Percentiles rank a stretch among this genome's conserved stretches.
These are phyloP conservation scores for Scolopax rusticola DNA, from an alignment of 2,797 vertebrate species.

Conservation along the genomic window DNA sequence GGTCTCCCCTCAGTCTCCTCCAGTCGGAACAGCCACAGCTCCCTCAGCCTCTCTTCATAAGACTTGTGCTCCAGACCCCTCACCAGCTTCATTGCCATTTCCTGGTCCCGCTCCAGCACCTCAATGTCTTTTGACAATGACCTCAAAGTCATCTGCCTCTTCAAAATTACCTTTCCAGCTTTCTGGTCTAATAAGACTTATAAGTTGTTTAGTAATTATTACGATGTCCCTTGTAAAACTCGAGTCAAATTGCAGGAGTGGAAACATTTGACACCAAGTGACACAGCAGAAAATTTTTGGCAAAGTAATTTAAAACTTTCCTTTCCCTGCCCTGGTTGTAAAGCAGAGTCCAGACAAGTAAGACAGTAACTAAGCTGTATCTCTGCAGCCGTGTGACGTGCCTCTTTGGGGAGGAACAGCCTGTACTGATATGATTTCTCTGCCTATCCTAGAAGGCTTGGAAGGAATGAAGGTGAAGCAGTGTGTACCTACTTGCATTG, in stretches of 20 bases:
- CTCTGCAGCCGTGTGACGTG: accelerated
- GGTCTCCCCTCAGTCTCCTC: too few relatives aligned
- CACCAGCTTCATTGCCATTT: too few relatives aligned
- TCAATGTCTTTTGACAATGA: too few relatives aligned
- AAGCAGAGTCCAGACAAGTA: neutral
- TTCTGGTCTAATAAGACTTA: neutral
- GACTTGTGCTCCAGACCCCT: too few relatives aligned
- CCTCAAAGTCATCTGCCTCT: neutral
- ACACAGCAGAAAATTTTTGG: neutral
- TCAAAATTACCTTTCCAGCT: neutral
- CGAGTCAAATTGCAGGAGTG: neutral
- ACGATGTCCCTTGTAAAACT: neutral
- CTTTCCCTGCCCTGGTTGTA: neutral
- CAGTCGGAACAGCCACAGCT: too few relatives aligned
- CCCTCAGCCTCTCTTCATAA: too few relatives aligned
- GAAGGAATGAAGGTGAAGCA: neutral
- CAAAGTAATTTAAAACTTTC: neutral
- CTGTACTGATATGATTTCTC: neutral
- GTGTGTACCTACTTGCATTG: neutral
- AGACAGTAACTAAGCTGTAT: neutral
- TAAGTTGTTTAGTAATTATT: neutral
- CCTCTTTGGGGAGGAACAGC: neutral
- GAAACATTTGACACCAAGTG: neutral
- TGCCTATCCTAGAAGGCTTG: neutral
- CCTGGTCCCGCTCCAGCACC: too few relatives aligned